Conservation (phyloP, 2,797 vertebrate genomes). For the Leuciscus waleckii region DNA sequence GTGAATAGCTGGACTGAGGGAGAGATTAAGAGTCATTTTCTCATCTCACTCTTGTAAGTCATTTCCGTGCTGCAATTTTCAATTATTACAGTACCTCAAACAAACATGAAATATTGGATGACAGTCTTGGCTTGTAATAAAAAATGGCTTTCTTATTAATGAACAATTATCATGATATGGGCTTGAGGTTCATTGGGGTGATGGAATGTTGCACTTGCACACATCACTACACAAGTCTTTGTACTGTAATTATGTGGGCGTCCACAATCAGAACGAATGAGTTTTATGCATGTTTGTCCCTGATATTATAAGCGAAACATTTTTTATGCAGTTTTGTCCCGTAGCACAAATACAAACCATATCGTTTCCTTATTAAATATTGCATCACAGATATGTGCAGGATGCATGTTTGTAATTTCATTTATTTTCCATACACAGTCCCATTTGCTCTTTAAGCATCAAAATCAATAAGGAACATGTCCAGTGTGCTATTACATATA, state of each 20-base stretch:
- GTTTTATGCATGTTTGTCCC: slow-evolving; percentile 29
- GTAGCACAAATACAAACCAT: not conserved
- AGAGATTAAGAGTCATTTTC: slow-evolving; percentile 55
- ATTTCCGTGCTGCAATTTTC: slow-evolving; percentile 57
- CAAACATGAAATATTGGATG: slow-evolving; percentile 40
- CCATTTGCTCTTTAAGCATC: slow-evolving; percentile 4
- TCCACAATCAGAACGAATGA: slow-evolving; percentile 23
- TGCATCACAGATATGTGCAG: slow-evolving; percentile 1
- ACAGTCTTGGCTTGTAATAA: slow-evolving; percentile 45
- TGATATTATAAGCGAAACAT: slow-evolving; percentile 20
- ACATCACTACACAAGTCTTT: slow-evolving; percentile 28
- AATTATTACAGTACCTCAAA: slow-evolving; percentile 51
- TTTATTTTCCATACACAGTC: not conserved
- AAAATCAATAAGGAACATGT: slow-evolving; percentile 40
- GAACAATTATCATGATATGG: slow-evolving; percentile 44
- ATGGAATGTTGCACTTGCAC: slow-evolving; percentile 45
- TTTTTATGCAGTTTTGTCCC: not conserved
- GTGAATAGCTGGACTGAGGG: slow-evolving; percentile 42
- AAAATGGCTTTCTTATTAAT: slow-evolving; percentile 49
- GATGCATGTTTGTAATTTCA: not conserved
- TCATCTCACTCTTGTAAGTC: slow-evolving; percentile 33
- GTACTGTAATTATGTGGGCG: not conserved
- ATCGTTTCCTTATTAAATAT: slow-evolving; percentile 10
- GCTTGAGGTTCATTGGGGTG: slow-evolving; percentile 25
- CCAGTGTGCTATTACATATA: slow-evolving; percentile 27